These are phyloP conservation scores for Drosophila hydei DNA, from an alignment of 1,140 invertebrate species.

Conservation along the genomic window DNA sequence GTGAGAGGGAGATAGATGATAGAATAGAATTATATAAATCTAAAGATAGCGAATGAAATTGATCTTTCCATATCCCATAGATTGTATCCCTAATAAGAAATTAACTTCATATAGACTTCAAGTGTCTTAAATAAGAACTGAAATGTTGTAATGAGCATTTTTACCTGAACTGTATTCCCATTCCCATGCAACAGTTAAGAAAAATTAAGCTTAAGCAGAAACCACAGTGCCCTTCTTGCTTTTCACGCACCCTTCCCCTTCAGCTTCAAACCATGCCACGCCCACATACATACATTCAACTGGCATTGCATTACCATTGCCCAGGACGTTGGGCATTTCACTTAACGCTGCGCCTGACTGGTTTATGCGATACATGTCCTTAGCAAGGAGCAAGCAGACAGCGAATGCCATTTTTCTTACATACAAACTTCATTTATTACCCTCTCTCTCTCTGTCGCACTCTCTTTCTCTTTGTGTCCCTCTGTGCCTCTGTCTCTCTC, in stretches of 20 bases:
- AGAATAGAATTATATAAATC: too few relatives aligned
- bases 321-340: slow-evolving; percentile 52
- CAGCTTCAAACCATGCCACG: too few relatives aligned
- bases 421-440: slow-evolving; percentile 79
- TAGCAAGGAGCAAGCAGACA: slow-evolving; percentile 37
- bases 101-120: too few relatives aligned
- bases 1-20: too few relatives aligned
- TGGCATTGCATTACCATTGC: slow-evolving; percentile 4
- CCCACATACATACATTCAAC: neutral
- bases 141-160: too few relatives aligned
- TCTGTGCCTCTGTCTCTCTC: neutral
- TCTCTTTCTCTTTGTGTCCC: neutral
- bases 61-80: too few relatives aligned
- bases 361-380: slow-evolving; percentile 48
- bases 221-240: neutral
- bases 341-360: slow-evolving; percentile 48
- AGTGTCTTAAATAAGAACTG: too few relatives aligned
- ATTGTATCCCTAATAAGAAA: too few relatives aligned
- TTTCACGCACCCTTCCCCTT: too few relatives aligned
- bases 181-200: neutral
- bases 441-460: neutral
- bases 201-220: neutral
- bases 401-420: slow-evolving; percentile 69
- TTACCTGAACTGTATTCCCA: too few relatives aligned
- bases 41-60: too few relatives aligned